Base-by-base conservation (phyloP, 2,797 vertebrate species). In the Sorex maritimensis region DNA sequence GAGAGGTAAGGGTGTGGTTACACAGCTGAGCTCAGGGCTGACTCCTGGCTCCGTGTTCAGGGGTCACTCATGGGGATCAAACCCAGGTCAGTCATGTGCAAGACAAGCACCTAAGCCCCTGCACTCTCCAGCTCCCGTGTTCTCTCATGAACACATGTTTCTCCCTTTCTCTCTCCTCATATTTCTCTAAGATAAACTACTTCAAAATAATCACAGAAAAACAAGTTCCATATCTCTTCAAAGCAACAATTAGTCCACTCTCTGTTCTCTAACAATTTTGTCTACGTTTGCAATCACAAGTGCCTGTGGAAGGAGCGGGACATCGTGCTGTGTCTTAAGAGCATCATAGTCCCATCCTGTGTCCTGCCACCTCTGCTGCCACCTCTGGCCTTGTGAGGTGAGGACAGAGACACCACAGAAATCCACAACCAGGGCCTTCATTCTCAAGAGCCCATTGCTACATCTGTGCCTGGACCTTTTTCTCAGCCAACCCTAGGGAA, bases 281-380 rank as follows among this genome's bases (percentile, higher is more conserved):
- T 52, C 24, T 5, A 9, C 1, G 15, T 52, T 74, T 73, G 15
- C 28, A 24, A 23, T 68, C 19, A 17, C 1, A 34, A 0, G 2
- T 14, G 26, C 44, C 15, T 3, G 71, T 6, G 13, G 49, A 3
- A 15, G 71, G 28, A 19, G 4, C 4, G 3, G 1, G 28, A 4
- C 3, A 12, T 26, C 19, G 15, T 2, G 13, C 8, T 5, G 15
- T 26, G 13, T 26, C 1, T 0, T 5, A 2, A 10, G 26, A 6
- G 52, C 12, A 0, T 6, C 34, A 61, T 26, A 24, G 41, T 26
- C 44, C 58, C 2, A 0, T n/a, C 11, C 81, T 38, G 55, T 46
- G 10, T 46, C 38, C 55, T 6, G 21, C 9, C n/a, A 26, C 72
- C 12, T 0, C 11, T 9, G 12, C 34, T 34, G 58, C 6, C 58